phyloP scores from a whole-genome alignment of 1,140 invertebrate species.

The Neocloeon triangulifer region DNA sequence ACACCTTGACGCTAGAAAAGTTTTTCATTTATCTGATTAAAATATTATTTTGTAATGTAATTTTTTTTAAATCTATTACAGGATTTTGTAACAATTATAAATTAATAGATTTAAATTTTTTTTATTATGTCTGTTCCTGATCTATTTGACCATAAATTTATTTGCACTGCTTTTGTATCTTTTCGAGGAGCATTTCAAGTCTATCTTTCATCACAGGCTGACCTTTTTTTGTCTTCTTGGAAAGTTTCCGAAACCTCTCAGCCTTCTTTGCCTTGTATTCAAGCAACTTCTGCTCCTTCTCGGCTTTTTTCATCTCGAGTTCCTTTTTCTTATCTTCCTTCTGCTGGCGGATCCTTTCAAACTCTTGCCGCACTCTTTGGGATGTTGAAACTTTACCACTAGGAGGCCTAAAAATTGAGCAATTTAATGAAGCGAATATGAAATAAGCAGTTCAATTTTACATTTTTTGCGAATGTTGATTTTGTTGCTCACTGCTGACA shows the following conservation, averaged over 20 bases:
- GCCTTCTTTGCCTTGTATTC: slow-evolving; percentile 39
- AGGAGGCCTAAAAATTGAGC: not conserved
- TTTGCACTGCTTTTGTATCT: slow-evolving; percentile 20
- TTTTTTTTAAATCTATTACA: too few relatives aligned
- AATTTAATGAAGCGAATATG: not conserved
- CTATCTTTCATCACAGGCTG: slow-evolving; percentile 55
- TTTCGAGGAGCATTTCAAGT: slow-evolving; percentile 45
- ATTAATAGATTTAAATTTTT: too few relatives aligned
- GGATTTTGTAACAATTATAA: too few relatives aligned
- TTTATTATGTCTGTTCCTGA: too few relatives aligned
- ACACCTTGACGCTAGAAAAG: too few relatives aligned
- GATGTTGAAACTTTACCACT: not conserved
- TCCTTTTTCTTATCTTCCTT: slow-evolving; percentile 26
- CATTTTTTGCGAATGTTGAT: not conserved
- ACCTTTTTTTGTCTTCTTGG: slow-evolving; percentile 45
- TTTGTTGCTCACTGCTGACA: too few relatives aligned
- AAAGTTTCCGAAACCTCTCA: slow-evolving; percentile 36
- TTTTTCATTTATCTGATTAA: too few relatives aligned
- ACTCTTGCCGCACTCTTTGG: slow-evolving; percentile 16
- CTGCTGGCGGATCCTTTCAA: slow-evolving; percentile 26
- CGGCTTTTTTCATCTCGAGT: slow-evolving; percentile 20
- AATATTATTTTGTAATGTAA: too few relatives aligned
- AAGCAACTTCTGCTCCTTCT: slow-evolving; percentile 32
- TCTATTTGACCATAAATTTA: too few relatives aligned
- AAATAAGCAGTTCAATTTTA: not conserved